Conservation (phyloP, 2,113 vertebrate genomes). For the Mus musculus region GRCm39 chrX:18432001-18432500, state of each 20-base stretch:
- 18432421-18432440: too few species aligned
- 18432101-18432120: background rate
- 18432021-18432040: background rate
- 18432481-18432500: too few species aligned
- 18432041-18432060: background rate
- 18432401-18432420: too few species aligned
- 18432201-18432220: background rate
- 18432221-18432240: background rate
- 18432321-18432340: background rate
- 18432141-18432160: background rate
- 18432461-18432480: too few species aligned
- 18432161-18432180: background rate
- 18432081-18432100: background rate
- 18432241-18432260: background rate
- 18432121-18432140: background rate
- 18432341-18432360: too few species aligned
- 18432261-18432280: background rate
- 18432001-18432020: background rate
- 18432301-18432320: background rate
- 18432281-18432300: background rate
- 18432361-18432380: too few species aligned
- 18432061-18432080: background rate
- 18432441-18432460: too few species aligned
- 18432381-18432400: too few species aligned
- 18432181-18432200: background rate